Conservation (phyloP, 2,797 vertebrate species). For the Coranthus polyacanthus region DNA sequence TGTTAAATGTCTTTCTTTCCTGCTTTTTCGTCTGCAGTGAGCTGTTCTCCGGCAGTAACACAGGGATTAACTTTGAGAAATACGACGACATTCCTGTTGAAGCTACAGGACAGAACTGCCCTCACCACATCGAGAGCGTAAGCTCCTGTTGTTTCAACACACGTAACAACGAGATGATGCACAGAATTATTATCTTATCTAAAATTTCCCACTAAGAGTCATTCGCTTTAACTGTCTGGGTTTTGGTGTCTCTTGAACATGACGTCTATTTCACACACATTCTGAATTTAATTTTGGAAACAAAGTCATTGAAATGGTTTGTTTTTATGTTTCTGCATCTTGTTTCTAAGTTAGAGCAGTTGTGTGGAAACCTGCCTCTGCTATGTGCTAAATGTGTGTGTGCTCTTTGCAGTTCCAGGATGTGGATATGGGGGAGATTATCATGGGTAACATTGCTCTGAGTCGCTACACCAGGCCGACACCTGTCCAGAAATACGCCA, state of each 20-base stretch:
- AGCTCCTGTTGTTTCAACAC: conserved; percentile 59
- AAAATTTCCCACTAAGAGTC: too few species aligned
- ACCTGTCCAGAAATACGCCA: conserved; percentile 98
- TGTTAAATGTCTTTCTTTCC: not conserved
- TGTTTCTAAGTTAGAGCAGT: too few species aligned
- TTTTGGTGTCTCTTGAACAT: too few species aligned
- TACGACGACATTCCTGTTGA: conserved; percentile 99
- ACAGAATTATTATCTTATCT: too few species aligned
- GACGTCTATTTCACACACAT: too few species aligned
- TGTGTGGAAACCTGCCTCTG: too few species aligned
- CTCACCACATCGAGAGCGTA: conserved; percentile 96
- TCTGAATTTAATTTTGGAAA: too few species aligned
- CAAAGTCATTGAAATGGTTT: too few species aligned
- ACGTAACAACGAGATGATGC: too few species aligned
- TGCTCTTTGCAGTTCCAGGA: conserved; percentile 90
- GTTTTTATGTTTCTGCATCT: too few species aligned
- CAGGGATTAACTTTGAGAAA: conserved; percentile 98
- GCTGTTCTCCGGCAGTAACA: conserved; percentile 95
- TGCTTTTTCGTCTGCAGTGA: conserved; percentile 82
- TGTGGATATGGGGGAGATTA: conserved; percentile 96
- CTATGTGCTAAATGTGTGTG: not conserved
- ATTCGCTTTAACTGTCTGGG: too few species aligned
- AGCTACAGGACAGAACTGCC: conserved; percentile 94
- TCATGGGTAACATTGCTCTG: conserved; percentile 95
- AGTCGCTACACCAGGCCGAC: conserved; percentile 95